Base-by-base conservation (phyloP, 1,140 invertebrate genomes). In the Achatina immaculata region DNA sequence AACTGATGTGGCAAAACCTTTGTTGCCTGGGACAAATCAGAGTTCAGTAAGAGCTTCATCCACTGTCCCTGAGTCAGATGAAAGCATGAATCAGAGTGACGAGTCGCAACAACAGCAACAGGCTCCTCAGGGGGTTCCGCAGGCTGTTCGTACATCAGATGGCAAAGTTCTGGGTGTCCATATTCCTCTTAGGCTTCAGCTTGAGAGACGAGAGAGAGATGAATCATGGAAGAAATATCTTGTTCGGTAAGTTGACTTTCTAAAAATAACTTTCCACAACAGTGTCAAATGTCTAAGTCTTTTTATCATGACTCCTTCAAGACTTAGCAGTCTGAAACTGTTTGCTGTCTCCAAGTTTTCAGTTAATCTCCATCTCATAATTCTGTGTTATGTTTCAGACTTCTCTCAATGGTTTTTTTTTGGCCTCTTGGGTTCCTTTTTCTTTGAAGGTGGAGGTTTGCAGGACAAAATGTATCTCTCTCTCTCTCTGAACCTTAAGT, bases 181-280 rank as follows among this genome's bases (percentile, higher is more conserved):
- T 1, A 40, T 42, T 40, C 78, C 43, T 36, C 9, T 43, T 4
- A 65, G 31, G 14, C 36, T 43, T 14, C 1, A 3, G 24, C 82
- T 79, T 34, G 87, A 88, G 66, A 87, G 83, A 55, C 74, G 85
- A 42, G 87, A 88, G 72, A 85, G 86, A 82, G 93, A 94, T 85
- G 93, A 93, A 83, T 90, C 92, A 85, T 94, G 90, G 93, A 94
- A 93, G 92, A 94, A 91, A 88, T 94, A 92, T 89, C 93, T 93
- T 6, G 89, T 91, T 42, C 91, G 90, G 89, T 92, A 84, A 78
- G 83, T 36, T 2, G n/a, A n/a, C n/a, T n/a, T n/a, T n/a, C n/a
- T n/a, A n/a, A n/a, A n/a, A n/a, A n/a, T n/a, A n/a, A n/a, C n/a
- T n/a, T n/a, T n/a, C n/a, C n/a, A n/a, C n/a, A n/a, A n/a, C n/a